phyloP scores from a whole-genome alignment of 2,797 vertebrate species.

The Pseudomugil gertrudae region DNA sequence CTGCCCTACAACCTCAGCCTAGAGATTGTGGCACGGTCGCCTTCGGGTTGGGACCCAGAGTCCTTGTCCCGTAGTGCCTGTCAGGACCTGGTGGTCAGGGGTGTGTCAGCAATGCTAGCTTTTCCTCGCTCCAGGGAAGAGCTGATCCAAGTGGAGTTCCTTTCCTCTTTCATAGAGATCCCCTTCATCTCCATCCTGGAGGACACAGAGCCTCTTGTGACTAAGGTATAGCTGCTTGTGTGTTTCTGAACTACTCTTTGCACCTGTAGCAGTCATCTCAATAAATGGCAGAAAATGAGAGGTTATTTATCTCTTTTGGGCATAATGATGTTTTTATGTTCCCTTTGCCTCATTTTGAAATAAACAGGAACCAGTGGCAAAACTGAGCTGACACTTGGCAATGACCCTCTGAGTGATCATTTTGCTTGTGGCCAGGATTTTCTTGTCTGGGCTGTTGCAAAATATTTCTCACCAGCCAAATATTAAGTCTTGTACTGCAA shows the following conservation, averaged over 20 bases:
- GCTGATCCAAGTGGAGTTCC: slow-evolving; percentile 92
- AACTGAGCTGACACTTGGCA: slow-evolving; percentile 18
- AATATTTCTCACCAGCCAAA: slow-evolving; percentile 24
- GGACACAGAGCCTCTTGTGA: slow-evolving; percentile 84
- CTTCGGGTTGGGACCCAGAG: slow-evolving; percentile 86
- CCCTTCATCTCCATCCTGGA: slow-evolving; percentile 92
- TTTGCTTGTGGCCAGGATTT: slow-evolving; percentile 46
- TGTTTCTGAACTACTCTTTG: not conserved
- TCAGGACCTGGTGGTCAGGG: slow-evolving; percentile 86
- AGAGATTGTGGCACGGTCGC: slow-evolving; percentile 86
- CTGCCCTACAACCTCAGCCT: slow-evolving; percentile 90
- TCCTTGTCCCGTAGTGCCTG: slow-evolving; percentile 89
- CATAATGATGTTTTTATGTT: slow-evolving; percentile 12
- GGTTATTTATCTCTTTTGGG: too few relatives aligned
- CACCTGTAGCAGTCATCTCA: slow-evolving; percentile 48
- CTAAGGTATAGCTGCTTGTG: slow-evolving; percentile 78
- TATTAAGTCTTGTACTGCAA: slow-evolving; percentile 21
- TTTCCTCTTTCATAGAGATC: slow-evolving; percentile 89
- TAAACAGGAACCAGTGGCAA: not conserved
- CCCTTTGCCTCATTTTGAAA: slow-evolving; percentile 17
- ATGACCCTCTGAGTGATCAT: slow-evolving; percentile 31
- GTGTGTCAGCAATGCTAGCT: slow-evolving; percentile 89
- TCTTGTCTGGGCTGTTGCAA: slow-evolving; percentile 31
- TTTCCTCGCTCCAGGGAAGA: slow-evolving; percentile 90
- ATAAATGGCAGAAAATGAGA: not conserved